Evolutionary conservation across 2,888 invertebrate genomes (phyloP), one percentile per base, ranked within the genome.

Genomic region (Erpobdella octoculata): DNA sequence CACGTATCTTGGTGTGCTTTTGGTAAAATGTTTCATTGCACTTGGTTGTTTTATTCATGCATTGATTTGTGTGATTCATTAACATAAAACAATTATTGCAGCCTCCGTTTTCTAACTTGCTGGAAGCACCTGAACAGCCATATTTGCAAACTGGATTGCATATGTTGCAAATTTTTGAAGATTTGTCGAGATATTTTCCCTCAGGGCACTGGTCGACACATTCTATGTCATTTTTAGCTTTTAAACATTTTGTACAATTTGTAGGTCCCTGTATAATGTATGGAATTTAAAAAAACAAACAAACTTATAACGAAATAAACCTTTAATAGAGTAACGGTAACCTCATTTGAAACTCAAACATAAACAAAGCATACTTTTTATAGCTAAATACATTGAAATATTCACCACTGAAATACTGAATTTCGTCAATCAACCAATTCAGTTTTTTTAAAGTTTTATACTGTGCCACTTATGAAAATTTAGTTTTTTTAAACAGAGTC

Each of bases 191-290:
- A 35, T 62, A 62, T 12, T 31, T 33, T 6, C 33, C 35, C 9
- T 1, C 6, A 35, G 62, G 62, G 33, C 62, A 62, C 6, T 33
- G n/a, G 28, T 62, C 62, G 5, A 62, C 62, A 62, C 62, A 62
- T 15, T 31, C 35, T 1, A 6, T 12, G 31, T 62, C 33, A 18
- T 62, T 62, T 25, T 62, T 62, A 1, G 62, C 62, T n/a, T 62
- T 62, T 35, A 6, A 28, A 62, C 62, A 62, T 15, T 35, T 31
- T 9, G 9, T 62, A 35, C 62, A 62, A n/a, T 33, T 62, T n/a
- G 31, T 28, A 8, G 62, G 62, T 33, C 62, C 62, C 62, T 62
- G 31, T n/a, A 6, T n/a, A n/a, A n/a, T n/a, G n/a, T n/a, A n/a
- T n/a, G n/a, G n/a, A n/a, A 41, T 15, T n/a, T 12, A 41, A n/a